phyloP scores from a whole-genome alignment of 2,113 vertebrate genomes.

The Lutjanus erythropterus region DNA sequence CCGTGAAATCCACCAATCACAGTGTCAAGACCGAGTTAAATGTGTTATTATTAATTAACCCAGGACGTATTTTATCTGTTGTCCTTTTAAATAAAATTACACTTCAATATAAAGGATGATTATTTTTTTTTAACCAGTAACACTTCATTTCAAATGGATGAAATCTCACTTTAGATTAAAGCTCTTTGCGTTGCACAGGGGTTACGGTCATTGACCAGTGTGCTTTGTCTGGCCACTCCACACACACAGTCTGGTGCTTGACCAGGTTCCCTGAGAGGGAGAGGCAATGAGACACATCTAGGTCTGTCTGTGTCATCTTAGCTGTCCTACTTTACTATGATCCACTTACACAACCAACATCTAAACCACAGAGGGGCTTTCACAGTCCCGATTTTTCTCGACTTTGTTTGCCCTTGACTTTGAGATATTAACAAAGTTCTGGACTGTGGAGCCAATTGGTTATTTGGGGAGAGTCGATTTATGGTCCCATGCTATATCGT shows the following conservation, averaged over 20 bases:
- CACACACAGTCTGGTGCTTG: slow-evolving; percentile 42
- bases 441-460: slow-evolving; percentile 21
- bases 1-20: not conserved
- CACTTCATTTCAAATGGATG: not conserved
- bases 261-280: slow-evolving; percentile 52
- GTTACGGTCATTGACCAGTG: not conserved
- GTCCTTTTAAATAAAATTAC: not conserved
- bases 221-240: slow-evolving; percentile 27
- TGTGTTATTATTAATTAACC: not conserved
- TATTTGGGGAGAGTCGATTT: slow-evolving; percentile 4
- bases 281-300: slow-evolving; percentile 60
- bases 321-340: slow-evolving; percentile 69
- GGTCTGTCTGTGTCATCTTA: slow-evolving; percentile 69
- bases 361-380: slow-evolving; percentile 63
- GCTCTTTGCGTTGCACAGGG: not conserved
- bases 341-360: slow-evolving; percentile 58
- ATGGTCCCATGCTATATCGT: slow-evolving; percentile 6
- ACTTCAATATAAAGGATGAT: not conserved
- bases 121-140: no score
- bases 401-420: slow-evolving; percentile 64
- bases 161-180: not conserved
- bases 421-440: slow-evolving; percentile 45
- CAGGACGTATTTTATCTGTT: not conserved
- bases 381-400: slow-evolving; percentile 30
- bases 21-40: not conserved